Evolutionary conservation across 2,113 vertebrate genomes (phyloP), one percentile per base, ranked within the genome.

Genomic region (Hoplias malabaricus): DNA sequence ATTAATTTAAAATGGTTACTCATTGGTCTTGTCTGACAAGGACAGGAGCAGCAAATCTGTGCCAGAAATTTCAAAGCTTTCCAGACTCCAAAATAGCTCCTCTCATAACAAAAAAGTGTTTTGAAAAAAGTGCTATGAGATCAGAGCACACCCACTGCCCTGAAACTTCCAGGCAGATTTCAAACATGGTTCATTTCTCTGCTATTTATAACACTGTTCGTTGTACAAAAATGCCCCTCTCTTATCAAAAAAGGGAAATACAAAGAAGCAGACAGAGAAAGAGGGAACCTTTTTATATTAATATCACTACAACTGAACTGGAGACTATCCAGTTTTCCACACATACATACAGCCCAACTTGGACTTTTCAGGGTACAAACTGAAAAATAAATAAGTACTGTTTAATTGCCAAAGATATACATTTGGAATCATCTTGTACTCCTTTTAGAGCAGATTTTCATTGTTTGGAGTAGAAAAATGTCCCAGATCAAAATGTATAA

Each of bases 181-280:
- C 56, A 77, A 50, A 59, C 75, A 68, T 33, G 29, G 75, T 54
- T 36, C 14, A 68, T 46, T 56, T 69, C 16, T 40, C 50, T 7
- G 36, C 73, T 75, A 76, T 76, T 56, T 67, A 56, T 76, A 76
- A 76, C 63, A 66, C 48, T 42, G 23, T 48, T n/a, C 42, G 46
- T 23, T 48, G 21, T 57, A 33, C 34, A 48, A 56, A 76, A 68
- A 5, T 7, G 50, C 63, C 43, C 33, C 53, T 7, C 71, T 29
- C 46, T 54, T 40, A 53, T 66, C 16, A 21, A 31, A 25, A 5
- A 12, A 38, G 4, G 19, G 16, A 56, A 21, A 40, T 33, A 25
- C 12, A 33, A 21, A 25, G 53, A 23, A 12, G 2, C 7, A 25
- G 21, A 9, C 10, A 50, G 9, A 34, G 40, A 27, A 27, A 40